Evolutionary conservation across 1,140 invertebrate species (phyloP).

Genomic region (Limonius californicus): DNA sequence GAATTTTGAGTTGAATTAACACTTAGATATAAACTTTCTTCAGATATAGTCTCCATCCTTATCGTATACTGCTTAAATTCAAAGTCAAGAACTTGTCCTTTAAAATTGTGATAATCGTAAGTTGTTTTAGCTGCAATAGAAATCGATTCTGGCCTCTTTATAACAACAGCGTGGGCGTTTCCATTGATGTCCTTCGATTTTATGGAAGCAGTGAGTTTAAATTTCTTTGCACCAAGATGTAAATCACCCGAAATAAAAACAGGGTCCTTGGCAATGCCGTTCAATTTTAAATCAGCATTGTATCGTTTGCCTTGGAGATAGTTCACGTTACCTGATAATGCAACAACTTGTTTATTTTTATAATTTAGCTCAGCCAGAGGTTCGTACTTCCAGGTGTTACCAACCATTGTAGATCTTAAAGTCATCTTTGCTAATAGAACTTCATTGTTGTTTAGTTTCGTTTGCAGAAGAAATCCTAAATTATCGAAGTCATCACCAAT

Average conservation of each 20-base stretch:
- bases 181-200: background rate
- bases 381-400: slow-evolving; percentile 13
- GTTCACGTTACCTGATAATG: slow-evolving; percentile 18
- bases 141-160: background rate
- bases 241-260: slow-evolving; percentile 14
- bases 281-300: slow-evolving; percentile 20
- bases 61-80: background rate
- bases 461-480: slow-evolving; percentile 11
- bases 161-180: background rate
- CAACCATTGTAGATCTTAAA: slow-evolving; percentile 13
- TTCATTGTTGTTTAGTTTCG: slow-evolving; percentile 22
- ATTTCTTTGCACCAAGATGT: background rate
- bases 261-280: slow-evolving; percentile 16
- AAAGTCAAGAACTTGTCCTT: background rate
- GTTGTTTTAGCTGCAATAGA: background rate
- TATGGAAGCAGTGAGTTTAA: background rate
- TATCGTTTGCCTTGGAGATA: slow-evolving; percentile 9
- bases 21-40: background rate
- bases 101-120: background rate
- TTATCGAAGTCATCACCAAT: slow-evolving; percentile 11
- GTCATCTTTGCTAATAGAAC: slow-evolving; percentile 8
- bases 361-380: slow-evolving; percentile 22
- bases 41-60: background rate
- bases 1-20: slow-evolving; percentile 17
- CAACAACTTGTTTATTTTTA: slow-evolving; percentile 16